Evolutionary conservation across 2,888 invertebrate species (phyloP), one percentile per base, ranked within the genome.

Genomic region (Diachrysia chrysitis): DNA sequence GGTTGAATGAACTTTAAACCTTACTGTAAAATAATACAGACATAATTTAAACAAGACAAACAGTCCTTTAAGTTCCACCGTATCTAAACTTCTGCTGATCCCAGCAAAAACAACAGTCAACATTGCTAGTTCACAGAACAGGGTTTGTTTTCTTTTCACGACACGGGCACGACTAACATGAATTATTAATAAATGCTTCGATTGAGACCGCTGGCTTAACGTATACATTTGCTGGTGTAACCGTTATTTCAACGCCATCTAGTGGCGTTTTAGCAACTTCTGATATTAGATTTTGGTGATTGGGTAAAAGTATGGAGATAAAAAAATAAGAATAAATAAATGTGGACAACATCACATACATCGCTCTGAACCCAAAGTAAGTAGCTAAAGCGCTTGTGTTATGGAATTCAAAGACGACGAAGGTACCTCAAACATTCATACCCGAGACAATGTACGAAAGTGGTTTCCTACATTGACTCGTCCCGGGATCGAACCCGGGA

Each of bases 161-260:
- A 76, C 73, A 76, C 71, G 58, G 54, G 70, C 62, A 67, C 74
- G 74, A 64, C 62, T 25, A 37, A 29, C 74, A 84, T 84, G 83
- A 78, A 84, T 84, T 84, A 84, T 84, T 84, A 67, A 84, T 79
- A 65, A 25, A 63, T 57, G 57, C 51, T 76, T 83, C 83, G 82
- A 83, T 83, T 76, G 83, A 82, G 80, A 76, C 69, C 66, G 53
- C 59, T 65, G 54, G 53, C 59, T 55, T 64, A 60, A 77, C 76
- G 73, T 79, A 79, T 75, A 69, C 64, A 75, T 76, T 78, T 25
- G 17, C 56, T 25, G n/a, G 58, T n/a, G n/a, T 61, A 54, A 68
- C 68, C 32, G 61, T 55, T 51, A 51, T 57, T 10, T 7, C 48
- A 67, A 29, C 71, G 76, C 68, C 69, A 71, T 69, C 71, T 73